Evolutionary conservation across 2,113 vertebrate genomes (phyloP).

Genomic region (Eulacestoma nigropectus): DNA sequence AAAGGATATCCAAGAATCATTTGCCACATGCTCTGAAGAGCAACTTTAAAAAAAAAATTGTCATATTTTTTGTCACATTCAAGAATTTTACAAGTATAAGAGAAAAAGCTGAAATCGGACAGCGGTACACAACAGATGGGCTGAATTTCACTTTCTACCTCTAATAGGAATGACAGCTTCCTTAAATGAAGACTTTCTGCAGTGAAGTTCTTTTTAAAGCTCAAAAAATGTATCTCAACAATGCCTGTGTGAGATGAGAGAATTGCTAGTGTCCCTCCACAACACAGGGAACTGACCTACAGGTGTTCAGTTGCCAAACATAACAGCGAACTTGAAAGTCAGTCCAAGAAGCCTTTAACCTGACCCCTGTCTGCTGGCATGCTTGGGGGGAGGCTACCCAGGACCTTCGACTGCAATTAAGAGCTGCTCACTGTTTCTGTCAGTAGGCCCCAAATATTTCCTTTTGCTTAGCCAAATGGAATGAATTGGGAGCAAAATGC

Average conservation of each 20-base stretch:
- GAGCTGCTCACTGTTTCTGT: background rate
- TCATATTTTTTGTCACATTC: background rate
- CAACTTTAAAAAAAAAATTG: background rate
- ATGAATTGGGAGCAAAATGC: background rate
- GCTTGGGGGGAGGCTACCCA: background rate
- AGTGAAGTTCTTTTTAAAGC: background rate
- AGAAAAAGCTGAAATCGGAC: conserved; percentile 43
- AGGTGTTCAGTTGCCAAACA: background rate
- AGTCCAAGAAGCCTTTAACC: background rate
- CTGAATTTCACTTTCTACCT: conserved; percentile 2
- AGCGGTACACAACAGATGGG: background rate
- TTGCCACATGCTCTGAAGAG: conserved; percentile 13
- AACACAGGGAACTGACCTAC: background rate
- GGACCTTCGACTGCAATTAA: background rate
- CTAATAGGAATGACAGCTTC: background rate
- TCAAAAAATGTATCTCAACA: background rate
- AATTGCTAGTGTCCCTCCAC: background rate
- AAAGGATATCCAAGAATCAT: background rate
- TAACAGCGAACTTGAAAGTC: background rate
- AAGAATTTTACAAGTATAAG: conserved; percentile 10
- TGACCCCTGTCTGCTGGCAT: background rate
- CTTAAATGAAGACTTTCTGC: background rate
- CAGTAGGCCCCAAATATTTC: background rate
- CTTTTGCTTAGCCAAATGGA: background rate
- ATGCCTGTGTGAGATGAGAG: background rate